Evolutionary conservation across 2,797 vertebrate genomes (phyloP).

Genomic region (Prionace glauca): DNA sequence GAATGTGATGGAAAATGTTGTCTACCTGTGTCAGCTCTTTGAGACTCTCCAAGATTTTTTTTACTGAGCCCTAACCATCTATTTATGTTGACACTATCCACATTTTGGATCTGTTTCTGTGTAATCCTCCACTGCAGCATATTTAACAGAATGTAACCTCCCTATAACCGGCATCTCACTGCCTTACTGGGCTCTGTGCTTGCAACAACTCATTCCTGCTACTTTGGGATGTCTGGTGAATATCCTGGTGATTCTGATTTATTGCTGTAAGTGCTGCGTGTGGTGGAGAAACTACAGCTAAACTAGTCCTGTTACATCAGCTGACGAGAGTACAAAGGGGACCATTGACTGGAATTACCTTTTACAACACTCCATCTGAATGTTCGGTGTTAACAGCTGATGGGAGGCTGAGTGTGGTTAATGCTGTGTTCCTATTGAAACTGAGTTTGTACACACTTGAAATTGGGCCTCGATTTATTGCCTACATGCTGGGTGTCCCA

Average conservation of each 20-base stretch:
- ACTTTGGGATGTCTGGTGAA: neutral
- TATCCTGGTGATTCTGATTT: neutral
- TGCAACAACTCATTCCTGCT: neutral
- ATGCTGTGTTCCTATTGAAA: neutral
- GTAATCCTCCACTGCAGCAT: neutral
- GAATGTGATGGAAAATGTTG: no score
- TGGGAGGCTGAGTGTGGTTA: neutral
- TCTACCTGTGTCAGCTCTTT: no score
- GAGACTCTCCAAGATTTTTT: no score
- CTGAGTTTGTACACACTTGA: neutral
- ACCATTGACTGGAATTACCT: neutral
- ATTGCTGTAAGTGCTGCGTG: neutral
- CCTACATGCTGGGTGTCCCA: neutral
- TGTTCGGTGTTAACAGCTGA: neutral
- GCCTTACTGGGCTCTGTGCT: neutral
- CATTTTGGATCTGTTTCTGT: neutral
- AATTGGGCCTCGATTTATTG: neutral
- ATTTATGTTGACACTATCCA: neutral
- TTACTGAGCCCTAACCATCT: no score
- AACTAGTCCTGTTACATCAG: neutral
- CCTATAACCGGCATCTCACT: neutral
- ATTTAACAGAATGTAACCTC: neutral
- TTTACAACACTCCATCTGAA: neutral
- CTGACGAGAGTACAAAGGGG: neutral
- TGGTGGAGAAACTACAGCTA: neutral